Conservation (phyloP, 2,888 invertebrate genomes). For the Agrochola circellaris region DNA sequence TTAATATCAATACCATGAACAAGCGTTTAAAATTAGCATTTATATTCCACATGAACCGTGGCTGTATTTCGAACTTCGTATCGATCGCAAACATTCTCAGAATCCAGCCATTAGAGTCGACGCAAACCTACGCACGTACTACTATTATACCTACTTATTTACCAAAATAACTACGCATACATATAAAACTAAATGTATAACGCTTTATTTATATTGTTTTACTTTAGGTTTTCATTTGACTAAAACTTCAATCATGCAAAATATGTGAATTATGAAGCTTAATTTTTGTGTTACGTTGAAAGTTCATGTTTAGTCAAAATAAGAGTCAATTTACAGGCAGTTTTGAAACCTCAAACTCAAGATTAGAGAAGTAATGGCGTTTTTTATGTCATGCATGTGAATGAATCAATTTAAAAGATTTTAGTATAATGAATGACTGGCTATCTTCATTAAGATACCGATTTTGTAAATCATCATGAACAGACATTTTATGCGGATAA, state of each 20-base stretch:
- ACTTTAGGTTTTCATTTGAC: not conserved
- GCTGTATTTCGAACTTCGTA: conserved; percentile 46
- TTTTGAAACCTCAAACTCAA: not conserved
- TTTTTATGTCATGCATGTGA: not conserved
- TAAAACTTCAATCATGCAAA: conserved; percentile 2
- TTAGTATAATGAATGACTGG: not conserved
- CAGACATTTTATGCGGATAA: not conserved
- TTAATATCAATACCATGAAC: conserved; percentile 16
- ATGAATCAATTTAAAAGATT: not conserved
- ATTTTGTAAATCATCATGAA: conserved; percentile 3
- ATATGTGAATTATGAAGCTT: not conserved
- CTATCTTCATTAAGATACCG: not conserved
- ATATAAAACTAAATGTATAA: conserved; percentile 30
- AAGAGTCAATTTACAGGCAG: not conserved
- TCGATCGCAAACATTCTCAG: conserved; percentile 63
- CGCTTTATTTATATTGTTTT: conserved; percentile 1
- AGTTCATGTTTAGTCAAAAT: not conserved
- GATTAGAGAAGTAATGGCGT: too few relatives aligned
- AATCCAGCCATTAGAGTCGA: conserved; percentile 39
- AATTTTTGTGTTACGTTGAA: not conserved
- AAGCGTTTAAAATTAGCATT: conserved; percentile 29
- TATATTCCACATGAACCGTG: conserved; percentile 52
- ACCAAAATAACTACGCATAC: conserved; percentile 58
- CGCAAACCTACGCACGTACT: conserved; percentile 50
- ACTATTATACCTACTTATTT: conserved; percentile 25